Conservation (phyloP, 2,113 vertebrate species). For the Calonectris borealis region DNA sequence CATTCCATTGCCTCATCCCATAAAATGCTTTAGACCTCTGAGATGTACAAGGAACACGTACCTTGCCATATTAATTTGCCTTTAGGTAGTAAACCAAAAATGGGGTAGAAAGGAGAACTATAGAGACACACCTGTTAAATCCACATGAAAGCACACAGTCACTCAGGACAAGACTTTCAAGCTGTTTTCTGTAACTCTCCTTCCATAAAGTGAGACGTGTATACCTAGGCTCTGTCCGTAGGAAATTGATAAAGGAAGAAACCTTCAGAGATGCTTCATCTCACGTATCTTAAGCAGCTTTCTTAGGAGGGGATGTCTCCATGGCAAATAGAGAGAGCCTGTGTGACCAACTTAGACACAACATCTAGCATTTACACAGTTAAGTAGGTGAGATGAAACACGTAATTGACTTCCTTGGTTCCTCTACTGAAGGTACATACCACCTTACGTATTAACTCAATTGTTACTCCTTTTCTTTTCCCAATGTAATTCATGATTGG, state of each 20-base stretch:
- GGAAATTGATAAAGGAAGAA: background rate
- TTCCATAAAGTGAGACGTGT: background rate
- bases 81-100: background rate
- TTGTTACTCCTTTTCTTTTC: background rate
- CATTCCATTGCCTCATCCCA: background rate
- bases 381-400: background rate
- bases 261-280: background rate
- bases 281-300: background rate
- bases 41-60: accelerated
- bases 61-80: background rate
- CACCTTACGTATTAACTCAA: background rate
- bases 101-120: background rate
- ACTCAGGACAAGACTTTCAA: background rate
- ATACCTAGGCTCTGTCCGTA: background rate
- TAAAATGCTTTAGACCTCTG: background rate
- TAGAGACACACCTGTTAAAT: background rate
- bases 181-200: background rate
- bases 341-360: background rate
- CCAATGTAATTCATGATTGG: background rate
- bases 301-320: background rate
- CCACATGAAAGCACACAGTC: background rate
- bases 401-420: background rate
- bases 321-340: accelerated
- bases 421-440: background rate
- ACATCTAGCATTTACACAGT: background rate